Base-by-base conservation (phyloP, 2,113 vertebrate species). In the Pampusana beccarii region DNA sequence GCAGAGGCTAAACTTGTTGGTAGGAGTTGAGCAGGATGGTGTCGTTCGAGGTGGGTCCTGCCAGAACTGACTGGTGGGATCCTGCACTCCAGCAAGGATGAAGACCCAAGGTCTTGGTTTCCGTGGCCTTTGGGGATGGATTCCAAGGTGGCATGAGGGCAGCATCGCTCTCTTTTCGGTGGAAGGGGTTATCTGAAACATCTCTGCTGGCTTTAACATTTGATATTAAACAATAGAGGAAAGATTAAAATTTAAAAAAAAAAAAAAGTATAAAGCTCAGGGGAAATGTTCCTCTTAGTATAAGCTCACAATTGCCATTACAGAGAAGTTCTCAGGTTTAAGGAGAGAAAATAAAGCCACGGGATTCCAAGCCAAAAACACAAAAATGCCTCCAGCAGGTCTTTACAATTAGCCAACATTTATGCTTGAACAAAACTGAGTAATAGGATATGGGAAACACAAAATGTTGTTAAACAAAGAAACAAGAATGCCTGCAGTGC, bases 381-480 rank as follows among this genome's bases (percentile, higher is more conserved):
- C 54, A 50, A 70, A 78, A 91, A 84, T 51, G 83, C 77, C 80
- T 96, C 73, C 73, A 81, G 77, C 57, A 89, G 44, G 20, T 70
- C 91, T 85, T 94, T 46, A 31, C 34, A 75, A 33, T 87, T 21
- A 61, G 42, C 57, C 74, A 79, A 58, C 6, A 2, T 82, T 80
- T 72, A 42, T 72, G 40, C 73, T 79, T 18, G 4, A 87, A 42
- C 65, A 89, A 84, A 87, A 80, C 48, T 29, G 34, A 81, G 61
- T 33, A 72, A 93, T 13, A 42, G 66, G 77, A 72, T 65, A 70
- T 44, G 36, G 57, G 73, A 78, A 93, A 81, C 17, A 19, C 5
- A 75, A 75, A 92, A 79, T 65, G 57, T 46, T 61, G 54, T 48
- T 66, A 51, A 57, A 26, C 6, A 92, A 77, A 91, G 57, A 65